These are phyloP conservation scores for Esperia sulphurella DNA, from an alignment of 2,888 invertebrate genomes.

Conservation along the genomic window DNA sequence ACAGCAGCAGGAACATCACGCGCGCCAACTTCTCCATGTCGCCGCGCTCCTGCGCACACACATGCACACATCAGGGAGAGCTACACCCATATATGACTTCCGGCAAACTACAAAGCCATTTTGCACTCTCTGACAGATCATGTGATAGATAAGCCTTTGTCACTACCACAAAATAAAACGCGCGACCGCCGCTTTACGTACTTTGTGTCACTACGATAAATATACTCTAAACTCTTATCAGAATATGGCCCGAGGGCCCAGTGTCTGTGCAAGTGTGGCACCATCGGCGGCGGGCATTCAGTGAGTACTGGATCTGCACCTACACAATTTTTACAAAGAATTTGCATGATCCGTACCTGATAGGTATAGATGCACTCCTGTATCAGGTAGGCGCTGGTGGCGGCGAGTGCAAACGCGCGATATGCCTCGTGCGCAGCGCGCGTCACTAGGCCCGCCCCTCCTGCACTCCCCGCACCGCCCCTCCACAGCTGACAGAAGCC, in stretches of 20 bases:
- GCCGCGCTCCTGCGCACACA: constrained; percentile 34
- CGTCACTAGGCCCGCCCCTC: constrained; percentile 23
- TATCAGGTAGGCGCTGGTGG: constrained; percentile 16
- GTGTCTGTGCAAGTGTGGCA: no score
- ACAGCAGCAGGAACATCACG: constrained; percentile 66
- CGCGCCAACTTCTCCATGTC: constrained; percentile 59
- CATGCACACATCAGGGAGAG: background rate
- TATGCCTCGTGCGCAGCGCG: constrained; percentile 25
- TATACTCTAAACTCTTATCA: no score
- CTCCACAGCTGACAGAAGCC: constrained; percentile 11
- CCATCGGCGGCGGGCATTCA: background rate
- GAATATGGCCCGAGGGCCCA: no score
- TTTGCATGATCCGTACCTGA: no score
- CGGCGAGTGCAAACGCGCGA: constrained; percentile 21
- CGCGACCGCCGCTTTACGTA: background rate
- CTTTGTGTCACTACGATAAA: no score
- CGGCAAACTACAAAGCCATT: no score
- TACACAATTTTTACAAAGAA: no score
- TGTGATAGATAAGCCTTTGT: no score
- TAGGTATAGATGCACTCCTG: background rate
- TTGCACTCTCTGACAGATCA: no score
- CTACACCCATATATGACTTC: background rate
- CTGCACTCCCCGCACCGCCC: constrained; percentile 8
- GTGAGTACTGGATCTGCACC: no score
- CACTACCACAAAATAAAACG: no score